These are phyloP conservation scores for Marcusenius ussheri DNA, from an alignment of 2,113 vertebrate genomes.

Conservation along the genomic window DNA sequence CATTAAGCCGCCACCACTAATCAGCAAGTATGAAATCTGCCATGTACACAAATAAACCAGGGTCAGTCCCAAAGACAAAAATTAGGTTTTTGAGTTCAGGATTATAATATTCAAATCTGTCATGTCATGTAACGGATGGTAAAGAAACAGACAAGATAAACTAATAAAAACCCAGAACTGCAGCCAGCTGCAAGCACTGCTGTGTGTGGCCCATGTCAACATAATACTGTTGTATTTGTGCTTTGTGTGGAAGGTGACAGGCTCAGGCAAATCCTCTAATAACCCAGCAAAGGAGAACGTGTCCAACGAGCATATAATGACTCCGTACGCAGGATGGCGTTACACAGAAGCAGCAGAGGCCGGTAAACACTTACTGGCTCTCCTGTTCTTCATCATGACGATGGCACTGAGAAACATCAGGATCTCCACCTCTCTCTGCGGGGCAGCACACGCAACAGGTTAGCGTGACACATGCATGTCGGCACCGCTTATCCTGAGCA, in stretches of 20 bases:
- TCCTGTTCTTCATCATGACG: conserved; percentile 97
- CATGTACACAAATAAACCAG: not conserved
- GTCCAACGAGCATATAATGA: not conserved
- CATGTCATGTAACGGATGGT: not conserved
- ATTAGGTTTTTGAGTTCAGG: not conserved
- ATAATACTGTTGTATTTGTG: not conserved
- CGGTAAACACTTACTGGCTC: conserved; percentile 74
- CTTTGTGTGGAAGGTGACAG: not conserved
- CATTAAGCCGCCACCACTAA: not conserved
- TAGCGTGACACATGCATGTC: not conserved
- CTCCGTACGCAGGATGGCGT: not conserved
- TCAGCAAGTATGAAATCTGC: not conserved
- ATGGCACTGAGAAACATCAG: conserved; percentile 97
- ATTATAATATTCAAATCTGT: not conserved
- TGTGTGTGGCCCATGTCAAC: not conserved
- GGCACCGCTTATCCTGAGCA: not conserved
- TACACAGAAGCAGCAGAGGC: not conserved
- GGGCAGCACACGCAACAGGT: not conserved
- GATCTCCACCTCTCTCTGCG: conserved; percentile 90
- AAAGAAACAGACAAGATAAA: not conserved
- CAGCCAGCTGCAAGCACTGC: not conserved
- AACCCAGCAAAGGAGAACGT: not conserved
- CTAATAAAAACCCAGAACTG: not conserved
- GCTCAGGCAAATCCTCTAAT: not conserved
- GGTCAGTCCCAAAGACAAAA: not conserved